These are phyloP conservation scores for Macrobrachium nipponense DNA, from an alignment of 1,140 invertebrate genomes.

Conservation along the genomic window DNA sequence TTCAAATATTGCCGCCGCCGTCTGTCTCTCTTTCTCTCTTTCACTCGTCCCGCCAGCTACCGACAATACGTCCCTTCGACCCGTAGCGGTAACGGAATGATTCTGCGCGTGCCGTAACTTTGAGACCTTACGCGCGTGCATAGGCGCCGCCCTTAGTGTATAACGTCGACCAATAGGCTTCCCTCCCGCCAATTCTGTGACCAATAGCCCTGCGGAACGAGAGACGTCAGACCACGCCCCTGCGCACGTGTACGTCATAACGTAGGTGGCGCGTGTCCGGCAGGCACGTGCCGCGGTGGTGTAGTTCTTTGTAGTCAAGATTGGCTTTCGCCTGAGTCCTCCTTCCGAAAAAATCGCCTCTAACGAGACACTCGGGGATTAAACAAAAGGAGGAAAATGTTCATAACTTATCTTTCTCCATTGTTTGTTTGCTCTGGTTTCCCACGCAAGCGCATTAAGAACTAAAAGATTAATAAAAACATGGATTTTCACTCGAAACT, in stretches of 20 bases:
- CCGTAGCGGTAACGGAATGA: constrained; percentile 58
- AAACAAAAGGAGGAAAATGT: too few species aligned
- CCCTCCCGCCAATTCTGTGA: constrained; percentile 52
- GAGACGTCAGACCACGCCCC: constrained; percentile 24
- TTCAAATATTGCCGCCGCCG: constrained; percentile 41
- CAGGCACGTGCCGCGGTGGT: constrained; percentile 46
- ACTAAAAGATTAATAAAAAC: too few species aligned
- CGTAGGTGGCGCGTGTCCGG: constrained; percentile 51
- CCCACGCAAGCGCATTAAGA: too few species aligned
- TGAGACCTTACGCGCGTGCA: constrained; percentile 60
- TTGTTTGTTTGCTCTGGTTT: too few species aligned
- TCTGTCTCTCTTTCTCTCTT: too few species aligned
- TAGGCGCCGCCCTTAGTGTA: constrained; percentile 34
- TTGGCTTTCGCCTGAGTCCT: not conserved
- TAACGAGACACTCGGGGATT: too few species aligned
- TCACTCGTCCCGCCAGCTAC: not conserved
- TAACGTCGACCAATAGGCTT: constrained; percentile 36
- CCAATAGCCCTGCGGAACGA: constrained; percentile 27
- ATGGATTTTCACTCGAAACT: too few species aligned
- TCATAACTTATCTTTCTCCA: too few species aligned
- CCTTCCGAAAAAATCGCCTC: not conserved
- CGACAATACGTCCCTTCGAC: constrained; percentile 38
- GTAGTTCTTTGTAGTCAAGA: constrained; percentile 38
- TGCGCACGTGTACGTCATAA: constrained; percentile 53
- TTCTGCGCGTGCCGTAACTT: constrained; percentile 52